These are phyloP conservation scores for Chitala chitala DNA, from an alignment of 2,113 vertebrate genomes.

Conservation along the genomic window DNA sequence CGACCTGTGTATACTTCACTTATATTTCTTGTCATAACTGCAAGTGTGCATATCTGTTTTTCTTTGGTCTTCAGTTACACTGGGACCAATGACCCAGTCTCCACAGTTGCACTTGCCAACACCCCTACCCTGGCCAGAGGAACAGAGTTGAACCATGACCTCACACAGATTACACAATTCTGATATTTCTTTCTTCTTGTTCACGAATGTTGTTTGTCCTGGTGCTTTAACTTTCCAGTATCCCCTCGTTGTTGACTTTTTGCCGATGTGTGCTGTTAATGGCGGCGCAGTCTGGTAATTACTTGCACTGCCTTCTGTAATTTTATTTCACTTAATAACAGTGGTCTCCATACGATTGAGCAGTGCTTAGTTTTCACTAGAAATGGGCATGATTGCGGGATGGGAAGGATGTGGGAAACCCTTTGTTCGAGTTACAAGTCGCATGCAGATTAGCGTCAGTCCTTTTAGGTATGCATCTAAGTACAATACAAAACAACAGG, in stretches of 20 bases:
- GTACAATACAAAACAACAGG: not conserved
- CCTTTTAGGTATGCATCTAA: not conserved
- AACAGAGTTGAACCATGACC: too few species aligned
- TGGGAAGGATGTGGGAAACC: not conserved
- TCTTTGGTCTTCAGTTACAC: not conserved
- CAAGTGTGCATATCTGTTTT: not conserved
- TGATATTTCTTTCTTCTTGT: too few species aligned
- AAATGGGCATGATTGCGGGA: too few species aligned
- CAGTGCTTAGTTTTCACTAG: not conserved
- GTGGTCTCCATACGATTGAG: not conserved
- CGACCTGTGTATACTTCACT: not conserved
- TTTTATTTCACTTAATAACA: not conserved
- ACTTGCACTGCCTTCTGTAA: not conserved
- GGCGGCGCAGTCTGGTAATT: not conserved
- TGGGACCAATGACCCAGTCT: not conserved
- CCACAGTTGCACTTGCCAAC: not conserved
- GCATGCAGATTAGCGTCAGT: not conserved
- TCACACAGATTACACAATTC: too few species aligned
- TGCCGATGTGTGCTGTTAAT: too few species aligned
- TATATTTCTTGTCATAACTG: constrained; percentile 22
- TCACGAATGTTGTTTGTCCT: too few species aligned
- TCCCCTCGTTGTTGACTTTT: too few species aligned
- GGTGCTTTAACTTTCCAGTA: too few species aligned
- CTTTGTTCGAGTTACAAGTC: not conserved
- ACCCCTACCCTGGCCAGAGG: too few species aligned